Conservation (phyloP, 2,113 vertebrate genomes). For the Eclectus roratus region DNA sequence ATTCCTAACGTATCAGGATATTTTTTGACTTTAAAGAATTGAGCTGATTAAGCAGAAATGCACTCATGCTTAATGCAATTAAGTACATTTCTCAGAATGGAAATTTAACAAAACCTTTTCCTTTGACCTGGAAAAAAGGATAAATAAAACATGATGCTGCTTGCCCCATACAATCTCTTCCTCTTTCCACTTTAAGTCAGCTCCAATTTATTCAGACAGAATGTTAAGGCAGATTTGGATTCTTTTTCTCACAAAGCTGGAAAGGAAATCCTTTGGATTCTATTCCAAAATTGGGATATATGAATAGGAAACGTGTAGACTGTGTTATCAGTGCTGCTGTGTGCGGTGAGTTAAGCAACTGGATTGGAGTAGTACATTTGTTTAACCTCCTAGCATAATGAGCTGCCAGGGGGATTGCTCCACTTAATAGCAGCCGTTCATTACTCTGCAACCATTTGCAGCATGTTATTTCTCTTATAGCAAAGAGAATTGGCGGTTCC, state of each 20-base stretch:
- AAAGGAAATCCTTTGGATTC: conserved; percentile 22
- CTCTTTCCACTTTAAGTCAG: background rate
- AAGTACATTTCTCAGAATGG: conserved; percentile 25
- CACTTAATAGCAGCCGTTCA: conserved; percentile 65
- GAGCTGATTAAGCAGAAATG: background rate
- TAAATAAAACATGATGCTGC: conserved; percentile 63
- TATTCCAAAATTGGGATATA: background rate
- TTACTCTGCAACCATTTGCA: conserved; percentile 70
- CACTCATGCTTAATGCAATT: background rate
- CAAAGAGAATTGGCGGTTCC: conserved; percentile 53
- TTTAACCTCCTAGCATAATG: conserved; percentile 71
- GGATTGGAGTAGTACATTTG: conserved; percentile 69
- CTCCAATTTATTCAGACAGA: conserved; percentile 7
- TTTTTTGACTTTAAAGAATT: background rate
- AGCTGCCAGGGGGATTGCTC: conserved; percentile 70
- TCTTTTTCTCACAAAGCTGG: background rate
- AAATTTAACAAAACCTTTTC: conserved; percentile 49
- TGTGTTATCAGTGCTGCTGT: conserved; percentile 4
- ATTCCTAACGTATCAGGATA: background rate
- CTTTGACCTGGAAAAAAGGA: conserved; percentile 58
- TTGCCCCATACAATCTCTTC: background rate
- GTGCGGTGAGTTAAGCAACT: conserved; percentile 40
- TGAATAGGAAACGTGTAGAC: background rate
- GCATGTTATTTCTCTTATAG: conserved; percentile 48
- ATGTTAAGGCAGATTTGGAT: conserved; percentile 26